Conservation (phyloP, 2,888 invertebrate genomes). For the Chironomus tentans region DNA sequence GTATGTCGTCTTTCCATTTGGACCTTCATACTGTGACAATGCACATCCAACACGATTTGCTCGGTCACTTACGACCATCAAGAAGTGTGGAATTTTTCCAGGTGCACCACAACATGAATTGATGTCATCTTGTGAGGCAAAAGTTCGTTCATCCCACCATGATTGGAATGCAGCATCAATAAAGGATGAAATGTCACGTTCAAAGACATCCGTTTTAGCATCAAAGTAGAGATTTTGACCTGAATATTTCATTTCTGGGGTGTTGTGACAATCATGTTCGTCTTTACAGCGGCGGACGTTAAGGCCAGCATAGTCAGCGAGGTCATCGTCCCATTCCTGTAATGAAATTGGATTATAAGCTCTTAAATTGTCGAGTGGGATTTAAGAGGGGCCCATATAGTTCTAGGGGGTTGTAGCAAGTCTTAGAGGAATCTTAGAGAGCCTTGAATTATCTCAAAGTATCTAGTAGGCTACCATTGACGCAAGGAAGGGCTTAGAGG, state of each 20-base stretch:
- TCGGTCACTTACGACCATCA: not conserved
- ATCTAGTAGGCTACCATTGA: too few species aligned
- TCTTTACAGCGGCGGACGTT: not conserved
- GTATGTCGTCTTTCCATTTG: not conserved
- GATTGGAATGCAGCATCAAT: not conserved
- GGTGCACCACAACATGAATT: not conserved
- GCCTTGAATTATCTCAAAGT: too few species aligned
- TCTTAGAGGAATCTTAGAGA: too few species aligned
- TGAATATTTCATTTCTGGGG: constrained; percentile 1
- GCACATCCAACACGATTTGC: constrained; percentile 4
- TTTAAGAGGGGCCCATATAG: too few species aligned
- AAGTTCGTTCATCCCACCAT: not conserved
- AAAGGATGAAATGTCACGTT: not conserved
- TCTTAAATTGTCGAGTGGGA: too few species aligned
- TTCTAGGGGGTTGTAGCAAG: too few species aligned
- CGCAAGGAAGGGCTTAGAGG: too few species aligned
- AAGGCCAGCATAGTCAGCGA: not conserved
- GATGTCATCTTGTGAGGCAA: not conserved
- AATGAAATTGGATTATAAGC: too few species aligned
- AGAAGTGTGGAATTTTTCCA: not conserved
- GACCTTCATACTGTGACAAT: not conserved
- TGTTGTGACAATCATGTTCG: constrained; percentile 11
- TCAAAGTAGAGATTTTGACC: not conserved
- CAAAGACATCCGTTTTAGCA: not conserved
- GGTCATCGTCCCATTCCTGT: not conserved